These are phyloP conservation scores for Xenus cinereus DNA, from an alignment of 2,113 vertebrate genomes.

Conservation along the genomic window DNA sequence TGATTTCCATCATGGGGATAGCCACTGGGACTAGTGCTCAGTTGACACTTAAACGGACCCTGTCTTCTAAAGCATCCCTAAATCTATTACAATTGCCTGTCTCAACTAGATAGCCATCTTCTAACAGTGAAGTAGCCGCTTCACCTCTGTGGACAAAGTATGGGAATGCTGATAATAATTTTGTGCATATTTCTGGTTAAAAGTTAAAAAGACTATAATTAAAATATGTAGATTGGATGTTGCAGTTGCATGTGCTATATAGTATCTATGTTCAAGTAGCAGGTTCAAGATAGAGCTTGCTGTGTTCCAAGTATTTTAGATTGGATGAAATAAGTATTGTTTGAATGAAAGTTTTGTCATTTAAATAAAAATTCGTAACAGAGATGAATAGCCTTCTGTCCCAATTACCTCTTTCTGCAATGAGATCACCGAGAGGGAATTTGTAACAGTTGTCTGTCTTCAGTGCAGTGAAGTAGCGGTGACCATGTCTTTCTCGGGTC, in stretches of 20 bases:
- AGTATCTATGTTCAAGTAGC: not conserved
- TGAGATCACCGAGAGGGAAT: not conserved
- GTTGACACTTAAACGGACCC: not conserved
- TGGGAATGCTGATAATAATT: not conserved
- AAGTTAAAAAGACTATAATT: not conserved
- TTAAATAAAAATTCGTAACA: not conserved
- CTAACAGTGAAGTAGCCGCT: not conserved
- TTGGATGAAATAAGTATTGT: not conserved
- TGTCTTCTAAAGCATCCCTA: not conserved
- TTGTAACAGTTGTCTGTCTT: not conserved
- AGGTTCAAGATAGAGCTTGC: not conserved
- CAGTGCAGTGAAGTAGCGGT: not conserved
- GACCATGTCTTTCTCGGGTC: not conserved
- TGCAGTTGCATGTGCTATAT: fast-evolving
- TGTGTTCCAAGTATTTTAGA: not conserved
- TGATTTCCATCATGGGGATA: fast-evolving
- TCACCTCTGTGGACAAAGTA: not conserved
- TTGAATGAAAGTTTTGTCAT: not conserved
- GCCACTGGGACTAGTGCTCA: fast-evolving
- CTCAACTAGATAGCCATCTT: not conserved
- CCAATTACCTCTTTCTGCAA: not conserved
- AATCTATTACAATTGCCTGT: not conserved
- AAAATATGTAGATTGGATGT: fast-evolving
- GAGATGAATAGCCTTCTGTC: not conserved
- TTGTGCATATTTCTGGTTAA: not conserved